Evolutionary conservation across 2,888 invertebrate species (phyloP).

Genomic region (Drosophila heteroneura): DNA sequence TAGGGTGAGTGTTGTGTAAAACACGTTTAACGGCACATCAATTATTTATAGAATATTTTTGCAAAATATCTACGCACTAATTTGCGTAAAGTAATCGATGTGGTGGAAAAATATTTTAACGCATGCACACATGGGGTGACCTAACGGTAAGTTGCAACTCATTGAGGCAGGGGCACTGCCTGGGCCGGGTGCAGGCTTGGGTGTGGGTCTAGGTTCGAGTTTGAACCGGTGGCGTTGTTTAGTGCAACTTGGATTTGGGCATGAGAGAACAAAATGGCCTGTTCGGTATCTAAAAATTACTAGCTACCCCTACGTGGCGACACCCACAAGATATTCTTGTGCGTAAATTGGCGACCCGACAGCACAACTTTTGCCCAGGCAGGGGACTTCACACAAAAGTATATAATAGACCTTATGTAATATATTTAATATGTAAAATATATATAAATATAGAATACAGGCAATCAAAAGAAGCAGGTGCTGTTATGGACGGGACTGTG

Average conservation of each 20-base stretch:
- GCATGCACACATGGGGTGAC: conserved; percentile 73
- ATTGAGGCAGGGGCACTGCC: not conserved
- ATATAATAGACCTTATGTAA: conserved; percentile 79
- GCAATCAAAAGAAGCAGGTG: conserved; percentile 50
- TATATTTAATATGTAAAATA: conserved; percentile 52
- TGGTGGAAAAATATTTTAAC: conserved; percentile 78
- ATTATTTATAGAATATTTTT: conserved; percentile 82
- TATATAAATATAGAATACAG: conserved; percentile 74
- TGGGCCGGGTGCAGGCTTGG: not conserved
- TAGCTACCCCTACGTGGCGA: conserved; percentile 29
- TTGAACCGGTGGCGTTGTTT: conserved; percentile 2
- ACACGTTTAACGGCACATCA: conserved; percentile 64
- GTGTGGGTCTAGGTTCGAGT: not conserved
- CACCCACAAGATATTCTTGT: conserved; percentile 57
- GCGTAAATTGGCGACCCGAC: conserved; percentile 69
- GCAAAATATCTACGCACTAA: conserved; percentile 82
- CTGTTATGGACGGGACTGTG: conserved; percentile 17
- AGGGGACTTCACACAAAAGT: conserved; percentile 41
- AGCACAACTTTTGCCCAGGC: conserved; percentile 11
- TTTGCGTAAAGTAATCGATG: conserved; percentile 82
- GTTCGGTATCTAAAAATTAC: conserved; percentile 71
- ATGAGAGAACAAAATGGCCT: conserved; percentile 42
- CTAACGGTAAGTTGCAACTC: conserved; percentile 23
- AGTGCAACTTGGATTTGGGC: conserved; percentile 19
- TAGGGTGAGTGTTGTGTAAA: conserved; percentile 8